Conservation (phyloP, 2,113 vertebrate species). For the Globicephala melas region DNA sequence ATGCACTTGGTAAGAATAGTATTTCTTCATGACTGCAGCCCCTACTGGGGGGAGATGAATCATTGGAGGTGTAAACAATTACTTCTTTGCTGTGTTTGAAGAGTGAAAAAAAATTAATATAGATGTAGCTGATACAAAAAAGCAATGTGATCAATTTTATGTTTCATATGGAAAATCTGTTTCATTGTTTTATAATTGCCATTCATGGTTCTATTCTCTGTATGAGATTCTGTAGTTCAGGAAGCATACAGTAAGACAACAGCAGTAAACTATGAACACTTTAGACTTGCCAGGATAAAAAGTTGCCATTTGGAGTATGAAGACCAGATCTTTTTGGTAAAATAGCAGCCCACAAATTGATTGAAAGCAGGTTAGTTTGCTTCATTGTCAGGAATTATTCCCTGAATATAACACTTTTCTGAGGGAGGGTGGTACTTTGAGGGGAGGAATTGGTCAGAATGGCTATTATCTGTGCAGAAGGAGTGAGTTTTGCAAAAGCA, state of each 20-base stretch:
- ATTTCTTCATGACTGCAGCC: not conserved
- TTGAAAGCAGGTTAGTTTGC: conserved; percentile 26
- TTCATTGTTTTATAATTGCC: not conserved
- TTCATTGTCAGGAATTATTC: conserved; percentile 6
- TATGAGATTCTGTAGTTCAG: not conserved
- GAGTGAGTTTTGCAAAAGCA: conserved; percentile 62
- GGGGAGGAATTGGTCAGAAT: conserved; percentile 46
- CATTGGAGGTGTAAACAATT: not conserved
- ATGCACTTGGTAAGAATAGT: not conserved
- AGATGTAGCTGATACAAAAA: conserved; percentile 7
- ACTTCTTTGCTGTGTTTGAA: not conserved
- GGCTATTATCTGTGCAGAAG: conserved; percentile 52
- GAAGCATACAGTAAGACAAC: not conserved
- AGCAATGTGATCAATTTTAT: not conserved
- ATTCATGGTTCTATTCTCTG: conserved; percentile 12
- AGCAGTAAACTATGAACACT: not conserved
- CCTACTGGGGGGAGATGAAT: not conserved
- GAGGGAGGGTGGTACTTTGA: not conserved
- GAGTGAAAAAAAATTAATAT: not conserved
- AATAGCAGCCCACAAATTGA: conserved; percentile 4
- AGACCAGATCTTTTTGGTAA: conserved; percentile 1
- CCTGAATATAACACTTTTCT: not conserved
- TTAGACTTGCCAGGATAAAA: not conserved
- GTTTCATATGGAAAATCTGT: not conserved
- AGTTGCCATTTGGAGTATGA: not conserved